Conservation (phyloP, 2,797 vertebrate genomes). For the Amniataba percoides region DNA sequence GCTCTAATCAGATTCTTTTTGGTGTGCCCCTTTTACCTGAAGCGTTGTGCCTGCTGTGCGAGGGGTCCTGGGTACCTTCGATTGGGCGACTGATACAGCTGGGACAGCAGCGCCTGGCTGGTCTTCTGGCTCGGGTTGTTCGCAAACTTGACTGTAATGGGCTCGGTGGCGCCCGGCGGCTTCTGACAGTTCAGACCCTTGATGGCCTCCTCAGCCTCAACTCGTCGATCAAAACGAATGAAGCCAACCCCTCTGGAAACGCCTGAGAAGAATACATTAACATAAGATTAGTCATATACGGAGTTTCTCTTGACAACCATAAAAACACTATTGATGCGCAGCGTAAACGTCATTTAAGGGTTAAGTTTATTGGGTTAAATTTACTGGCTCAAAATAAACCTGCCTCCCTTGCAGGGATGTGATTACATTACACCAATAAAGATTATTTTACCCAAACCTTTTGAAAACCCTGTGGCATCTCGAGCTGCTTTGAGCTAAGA, state of each 20-base stretch:
- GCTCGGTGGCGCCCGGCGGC: constrained; percentile 94
- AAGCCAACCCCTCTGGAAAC: constrained; percentile 97
- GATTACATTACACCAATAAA: not conserved
- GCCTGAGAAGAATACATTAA: constrained; percentile 77
- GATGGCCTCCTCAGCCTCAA: constrained; percentile 98
- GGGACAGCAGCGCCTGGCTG: constrained; percentile 97
- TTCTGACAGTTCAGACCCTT: constrained; percentile 99
- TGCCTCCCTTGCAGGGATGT: not conserved
- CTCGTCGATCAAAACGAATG: constrained; percentile 97
- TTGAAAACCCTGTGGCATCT: not conserved
- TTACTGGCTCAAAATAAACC: not conserved
- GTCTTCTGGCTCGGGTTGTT: constrained; percentile 99
- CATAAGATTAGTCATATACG: not conserved
- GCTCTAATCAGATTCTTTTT: constrained; percentile 49
- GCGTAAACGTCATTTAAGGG: not conserved
- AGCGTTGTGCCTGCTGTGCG: constrained; percentile 97
- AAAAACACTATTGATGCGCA: not conserved
- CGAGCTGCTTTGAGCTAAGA: not conserved
- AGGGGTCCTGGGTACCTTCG: constrained; percentile 97
- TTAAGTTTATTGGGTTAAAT: not conserved
- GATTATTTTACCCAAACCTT: not conserved
- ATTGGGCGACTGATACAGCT: constrained; percentile 98
- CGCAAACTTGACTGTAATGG: constrained; percentile 98
- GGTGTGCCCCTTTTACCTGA: constrained; percentile 89
- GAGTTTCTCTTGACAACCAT: not conserved